phyloP scores from a whole-genome alignment of 2,113 vertebrate genomes.

The Eudorcas thomsonii region DNA sequence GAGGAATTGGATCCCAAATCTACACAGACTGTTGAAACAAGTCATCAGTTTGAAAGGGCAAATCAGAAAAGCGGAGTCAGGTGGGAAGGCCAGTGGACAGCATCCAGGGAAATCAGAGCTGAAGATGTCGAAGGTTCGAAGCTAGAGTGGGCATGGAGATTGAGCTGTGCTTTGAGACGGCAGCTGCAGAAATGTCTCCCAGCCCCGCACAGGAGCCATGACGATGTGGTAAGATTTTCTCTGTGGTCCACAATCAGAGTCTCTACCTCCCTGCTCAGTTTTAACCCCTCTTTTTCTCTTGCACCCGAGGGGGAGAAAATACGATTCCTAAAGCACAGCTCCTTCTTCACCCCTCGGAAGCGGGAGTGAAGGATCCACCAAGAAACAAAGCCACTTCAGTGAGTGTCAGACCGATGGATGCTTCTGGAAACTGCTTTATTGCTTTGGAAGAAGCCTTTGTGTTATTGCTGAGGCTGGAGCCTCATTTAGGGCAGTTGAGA shows the following conservation, averaged over 20 bases:
- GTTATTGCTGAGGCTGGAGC: neutral
- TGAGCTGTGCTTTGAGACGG: neutral
- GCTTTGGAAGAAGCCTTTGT: neutral
- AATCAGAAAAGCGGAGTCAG: neutral
- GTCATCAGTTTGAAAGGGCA: neutral
- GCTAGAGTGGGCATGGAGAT: neutral
- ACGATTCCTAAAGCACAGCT: neutral
- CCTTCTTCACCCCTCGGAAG: neutral
- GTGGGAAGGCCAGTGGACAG: neutral
- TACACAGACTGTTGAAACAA: neutral
- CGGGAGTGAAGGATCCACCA: neutral
- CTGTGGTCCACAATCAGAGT: neutral
- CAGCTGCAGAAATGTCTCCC: neutral
- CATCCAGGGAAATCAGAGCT: neutral
- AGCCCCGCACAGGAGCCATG: too few relatives aligned
- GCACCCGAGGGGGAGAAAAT: neutral
- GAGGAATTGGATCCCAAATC: neutral
- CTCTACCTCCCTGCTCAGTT: neutral
- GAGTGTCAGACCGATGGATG: neutral
- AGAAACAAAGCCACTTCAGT: neutral
- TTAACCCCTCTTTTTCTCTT: neutral
- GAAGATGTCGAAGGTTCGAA: neutral
- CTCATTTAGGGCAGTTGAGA: neutral
- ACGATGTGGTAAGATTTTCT: fast-evolving
- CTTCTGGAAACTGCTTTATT: neutral